Conservation (phyloP, 2,113 vertebrate genomes). For the Ginglymostoma cirratum region DNA sequence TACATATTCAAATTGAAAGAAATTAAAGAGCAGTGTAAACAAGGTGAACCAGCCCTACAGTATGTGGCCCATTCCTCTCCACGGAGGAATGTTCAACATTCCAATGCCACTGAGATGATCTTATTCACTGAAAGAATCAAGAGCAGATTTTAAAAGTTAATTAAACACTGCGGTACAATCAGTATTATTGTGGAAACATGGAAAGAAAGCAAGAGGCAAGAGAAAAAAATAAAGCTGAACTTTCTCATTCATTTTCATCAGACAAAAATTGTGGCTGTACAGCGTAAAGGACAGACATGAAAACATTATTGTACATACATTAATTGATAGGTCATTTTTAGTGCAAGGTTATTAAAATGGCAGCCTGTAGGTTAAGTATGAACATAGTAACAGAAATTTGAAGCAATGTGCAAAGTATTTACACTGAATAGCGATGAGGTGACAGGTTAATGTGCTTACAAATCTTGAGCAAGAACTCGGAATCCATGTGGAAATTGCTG, state of each 20-base stretch:
- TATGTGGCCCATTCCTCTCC: not conserved
- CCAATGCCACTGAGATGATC: not conserved
- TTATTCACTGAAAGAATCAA: conserved; percentile 3
- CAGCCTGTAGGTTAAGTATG: not conserved
- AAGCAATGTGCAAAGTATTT: not conserved
- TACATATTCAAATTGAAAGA: not conserved
- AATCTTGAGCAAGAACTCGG: not conserved
- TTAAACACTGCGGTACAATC: not conserved
- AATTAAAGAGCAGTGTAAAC: conserved; percentile 18
- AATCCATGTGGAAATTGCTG: not conserved
- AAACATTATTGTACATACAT: conserved; percentile 19
- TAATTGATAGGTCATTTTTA: not conserved
- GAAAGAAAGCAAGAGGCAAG: not conserved
- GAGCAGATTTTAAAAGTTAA: not conserved
- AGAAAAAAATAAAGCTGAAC: not conserved
- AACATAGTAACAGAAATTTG: conserved; percentile 5
- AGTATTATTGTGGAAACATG: not conserved
- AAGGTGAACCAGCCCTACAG: conserved; percentile 14
- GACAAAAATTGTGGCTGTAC: not conserved
- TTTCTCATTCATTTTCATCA: not conserved
- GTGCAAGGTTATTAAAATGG: not conserved
- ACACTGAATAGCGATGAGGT: conserved; percentile 12
- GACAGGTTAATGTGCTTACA: not conserved
- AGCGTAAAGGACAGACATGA: conserved; percentile 8
- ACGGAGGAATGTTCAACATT: not conserved